These are phyloP conservation scores for Oscheius sp. DNA, from an alignment of 2,888 invertebrate species.

Conservation along the genomic window DNA sequence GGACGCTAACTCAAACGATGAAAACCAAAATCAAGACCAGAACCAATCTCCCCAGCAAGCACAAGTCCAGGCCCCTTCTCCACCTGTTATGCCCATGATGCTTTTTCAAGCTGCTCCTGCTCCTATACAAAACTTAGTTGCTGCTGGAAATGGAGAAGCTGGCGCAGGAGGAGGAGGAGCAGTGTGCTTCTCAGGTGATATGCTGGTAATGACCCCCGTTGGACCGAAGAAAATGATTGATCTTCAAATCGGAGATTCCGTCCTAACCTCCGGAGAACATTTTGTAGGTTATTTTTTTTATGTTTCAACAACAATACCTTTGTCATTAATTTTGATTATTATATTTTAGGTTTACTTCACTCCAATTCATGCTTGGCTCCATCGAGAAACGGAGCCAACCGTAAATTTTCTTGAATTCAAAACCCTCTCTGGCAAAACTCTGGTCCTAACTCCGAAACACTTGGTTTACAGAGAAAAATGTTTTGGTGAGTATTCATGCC, in stretches of 20 bases:
- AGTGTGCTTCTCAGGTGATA: not conserved
- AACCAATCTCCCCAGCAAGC: not conserved
- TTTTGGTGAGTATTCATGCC: too few relatives aligned
- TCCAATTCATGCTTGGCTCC: constrained; percentile 4
- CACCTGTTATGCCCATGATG: not conserved
- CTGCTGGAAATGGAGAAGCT: not conserved
- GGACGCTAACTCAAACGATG: not conserved
- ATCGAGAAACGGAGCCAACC: not conserved
- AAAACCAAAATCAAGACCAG: constrained; percentile 7
- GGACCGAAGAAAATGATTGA: constrained; percentile 66
- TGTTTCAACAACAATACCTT: not conserved
- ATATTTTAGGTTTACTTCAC: not conserved
- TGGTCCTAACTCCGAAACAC: constrained; percentile 47
- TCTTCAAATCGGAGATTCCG: constrained; percentile 64
- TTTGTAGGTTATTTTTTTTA: not conserved
- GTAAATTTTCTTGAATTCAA: constrained; percentile 45
- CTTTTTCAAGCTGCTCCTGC: not conserved
- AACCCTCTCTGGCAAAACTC: constrained; percentile 48
- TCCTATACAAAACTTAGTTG: too few relatives aligned
- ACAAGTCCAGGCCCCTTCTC: not conserved
- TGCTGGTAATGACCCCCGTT: constrained; percentile 53
- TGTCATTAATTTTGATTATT: too few relatives aligned
- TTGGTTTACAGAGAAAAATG: constrained; percentile 42
- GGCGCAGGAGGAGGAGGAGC: constrained; percentile 7
- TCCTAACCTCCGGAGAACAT: constrained; percentile 63